Conservation (phyloP, 1,140 invertebrate genomes). For the Drosophila kurseongensis region DNA sequence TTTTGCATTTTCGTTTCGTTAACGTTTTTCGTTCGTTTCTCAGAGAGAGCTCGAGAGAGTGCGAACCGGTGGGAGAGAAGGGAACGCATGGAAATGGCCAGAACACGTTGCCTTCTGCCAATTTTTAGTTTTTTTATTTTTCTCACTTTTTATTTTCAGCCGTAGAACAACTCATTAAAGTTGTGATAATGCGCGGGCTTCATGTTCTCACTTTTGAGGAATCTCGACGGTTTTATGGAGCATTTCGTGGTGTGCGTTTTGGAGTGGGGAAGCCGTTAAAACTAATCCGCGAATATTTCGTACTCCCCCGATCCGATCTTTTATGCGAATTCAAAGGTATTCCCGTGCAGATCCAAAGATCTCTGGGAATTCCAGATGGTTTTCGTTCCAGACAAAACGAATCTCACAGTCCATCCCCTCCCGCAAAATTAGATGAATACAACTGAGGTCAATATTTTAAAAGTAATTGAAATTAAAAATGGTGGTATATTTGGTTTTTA, state of each 20-base stretch:
- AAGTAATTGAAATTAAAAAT: no score
- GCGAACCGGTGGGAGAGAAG: conserved; percentile 10
- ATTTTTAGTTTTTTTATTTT: conserved; percentile 20
- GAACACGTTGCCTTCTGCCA: conserved; percentile 38
- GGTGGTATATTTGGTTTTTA: no score
- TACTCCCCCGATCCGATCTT: not conserved
- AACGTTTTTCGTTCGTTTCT: conserved; percentile 78
- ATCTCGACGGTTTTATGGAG: conserved; percentile 60
- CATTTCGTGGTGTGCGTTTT: conserved; percentile 6
- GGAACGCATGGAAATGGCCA: conserved; percentile 37
- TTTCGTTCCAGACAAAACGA: not conserved
- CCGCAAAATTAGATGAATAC: conserved; percentile 7
- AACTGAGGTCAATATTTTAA: no score
- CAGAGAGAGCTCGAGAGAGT: conserved; percentile 17
- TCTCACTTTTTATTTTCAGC: conserved; percentile 34
- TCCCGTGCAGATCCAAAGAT: conserved; percentile 3
- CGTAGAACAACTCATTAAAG: conserved; percentile 67
- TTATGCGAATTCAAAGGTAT: conserved; percentile 11
- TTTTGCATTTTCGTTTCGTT: conserved; percentile 84
- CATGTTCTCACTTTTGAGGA: conserved; percentile 52
- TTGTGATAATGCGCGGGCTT: conserved; percentile 70
- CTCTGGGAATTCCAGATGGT: conserved; percentile 9
- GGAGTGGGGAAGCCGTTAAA: not conserved
- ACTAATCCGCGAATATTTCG: conserved; percentile 1
- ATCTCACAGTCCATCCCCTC: not conserved